Percentiles rank a stretch among this genome's conserved stretches.
Conservation (phyloP, 2,797 vertebrate species). For the Psittacula echo region DNA sequence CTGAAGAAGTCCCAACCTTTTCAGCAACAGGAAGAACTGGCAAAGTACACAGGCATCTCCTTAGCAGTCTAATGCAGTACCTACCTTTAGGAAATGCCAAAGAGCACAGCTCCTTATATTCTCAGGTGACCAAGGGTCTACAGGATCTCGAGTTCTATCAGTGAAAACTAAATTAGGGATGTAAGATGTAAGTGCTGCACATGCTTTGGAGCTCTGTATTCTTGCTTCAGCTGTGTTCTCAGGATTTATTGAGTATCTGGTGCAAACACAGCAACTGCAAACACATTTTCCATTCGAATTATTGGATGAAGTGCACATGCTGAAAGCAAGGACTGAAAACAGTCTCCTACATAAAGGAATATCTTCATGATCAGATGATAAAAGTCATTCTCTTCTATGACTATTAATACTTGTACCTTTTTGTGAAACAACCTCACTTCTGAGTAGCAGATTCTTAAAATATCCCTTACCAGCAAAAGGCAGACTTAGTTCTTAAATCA, state of each 20-base stretch:
- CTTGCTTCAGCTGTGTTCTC: background rate
- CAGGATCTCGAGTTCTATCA: background rate
- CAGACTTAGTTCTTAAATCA: background rate
- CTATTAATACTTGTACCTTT: background rate
- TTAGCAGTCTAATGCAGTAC: background rate
- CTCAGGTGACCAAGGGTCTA: background rate
- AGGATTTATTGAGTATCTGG: background rate
- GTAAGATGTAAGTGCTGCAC: fast-evolving
- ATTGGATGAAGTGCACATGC: background rate
- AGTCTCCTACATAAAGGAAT: background rate
- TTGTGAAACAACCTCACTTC: background rate
- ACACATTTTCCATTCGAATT: background rate
- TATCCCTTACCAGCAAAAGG: background rate
- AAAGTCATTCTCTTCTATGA: background rate
- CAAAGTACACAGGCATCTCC: background rate
- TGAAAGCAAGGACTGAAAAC: background rate
- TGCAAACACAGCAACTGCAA: fast-evolving
- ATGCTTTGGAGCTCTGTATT: background rate
- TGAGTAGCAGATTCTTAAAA: background rate
- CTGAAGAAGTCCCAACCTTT: background rate
- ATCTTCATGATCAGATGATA: background rate
- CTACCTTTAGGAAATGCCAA: background rate
- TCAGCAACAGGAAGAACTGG: background rate
- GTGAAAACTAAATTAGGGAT: background rate
- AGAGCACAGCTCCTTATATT: background rate